Evolutionary conservation across 2,113 vertebrate genomes (phyloP).

Genomic region (Barnardius zonarius): DNA sequence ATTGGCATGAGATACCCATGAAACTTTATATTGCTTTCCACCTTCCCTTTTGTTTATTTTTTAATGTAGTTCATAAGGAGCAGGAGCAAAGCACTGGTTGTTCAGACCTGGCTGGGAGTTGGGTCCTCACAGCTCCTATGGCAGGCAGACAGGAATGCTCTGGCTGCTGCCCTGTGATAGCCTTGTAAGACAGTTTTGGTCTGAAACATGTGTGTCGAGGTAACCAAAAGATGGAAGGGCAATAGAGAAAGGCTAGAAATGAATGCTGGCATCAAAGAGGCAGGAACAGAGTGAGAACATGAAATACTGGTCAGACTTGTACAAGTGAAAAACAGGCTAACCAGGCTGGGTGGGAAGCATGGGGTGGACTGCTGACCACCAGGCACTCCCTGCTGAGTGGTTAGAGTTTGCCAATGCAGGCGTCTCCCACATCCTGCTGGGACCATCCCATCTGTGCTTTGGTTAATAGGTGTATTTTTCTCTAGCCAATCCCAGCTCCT

Average conservation of each 20-base stretch:
- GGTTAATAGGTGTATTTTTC: not conserved
- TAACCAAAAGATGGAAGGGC: not conserved
- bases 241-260: not conserved
- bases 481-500: not conserved
- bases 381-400: not conserved
- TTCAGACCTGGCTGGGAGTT: not conserved
- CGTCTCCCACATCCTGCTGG: conserved; percentile 47
- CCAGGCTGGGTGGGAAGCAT: not conserved
- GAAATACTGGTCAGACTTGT: conserved; percentile 37
- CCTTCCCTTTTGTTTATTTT: not conserved
- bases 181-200: not conserved
- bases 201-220: not conserved
- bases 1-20: not conserved
- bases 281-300: not conserved
- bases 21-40: not conserved
- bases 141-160: not conserved
- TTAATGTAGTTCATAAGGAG: not conserved
- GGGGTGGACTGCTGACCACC: conserved; percentile 24
- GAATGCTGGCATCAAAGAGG: not conserved
- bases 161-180: not conserved
- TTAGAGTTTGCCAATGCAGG: not conserved
- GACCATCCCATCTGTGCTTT: not conserved
- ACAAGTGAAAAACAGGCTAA: not conserved
- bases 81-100: not conserved
- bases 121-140: not conserved